Conservation (phyloP, 2,113 vertebrate species). For the Mola mola region DNA sequence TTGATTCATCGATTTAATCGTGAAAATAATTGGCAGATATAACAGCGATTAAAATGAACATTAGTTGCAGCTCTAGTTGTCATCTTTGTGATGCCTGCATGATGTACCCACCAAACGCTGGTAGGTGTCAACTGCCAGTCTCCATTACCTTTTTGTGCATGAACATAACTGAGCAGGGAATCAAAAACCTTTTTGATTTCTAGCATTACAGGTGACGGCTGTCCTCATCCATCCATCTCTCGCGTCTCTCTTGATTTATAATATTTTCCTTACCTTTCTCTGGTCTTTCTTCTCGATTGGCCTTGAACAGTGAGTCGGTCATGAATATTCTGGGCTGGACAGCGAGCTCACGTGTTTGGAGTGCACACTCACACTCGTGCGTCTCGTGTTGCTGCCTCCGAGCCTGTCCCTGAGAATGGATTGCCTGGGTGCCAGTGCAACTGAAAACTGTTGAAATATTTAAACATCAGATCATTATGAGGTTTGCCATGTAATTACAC, state of each 20-base stretch:
- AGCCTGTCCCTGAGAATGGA: slow-evolving; percentile 56
- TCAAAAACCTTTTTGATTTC: slow-evolving; percentile 3
- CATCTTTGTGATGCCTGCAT: background rate
- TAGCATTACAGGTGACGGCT: background rate
- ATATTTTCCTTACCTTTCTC: slow-evolving; percentile 15
- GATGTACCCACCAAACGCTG: background rate
- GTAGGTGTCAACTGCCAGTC: background rate
- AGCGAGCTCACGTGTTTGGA: slow-evolving; percentile 63
- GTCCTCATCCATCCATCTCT: slow-evolving; percentile 11
- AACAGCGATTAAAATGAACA: too few relatives aligned
- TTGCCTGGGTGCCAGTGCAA: slow-evolving; percentile 41
- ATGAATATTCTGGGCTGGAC: slow-evolving; percentile 60
- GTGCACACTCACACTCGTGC: slow-evolving; percentile 23
- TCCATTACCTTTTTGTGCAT: background rate
- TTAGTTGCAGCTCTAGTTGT: too few relatives aligned
- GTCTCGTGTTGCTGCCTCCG: slow-evolving; percentile 49
- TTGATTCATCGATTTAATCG: too few relatives aligned
- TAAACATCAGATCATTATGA: slow-evolving; percentile 70
- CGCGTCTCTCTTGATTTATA: slow-evolving; percentile 25
- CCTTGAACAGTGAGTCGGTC: slow-evolving; percentile 44
- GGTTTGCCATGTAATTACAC: slow-evolving; percentile 66
- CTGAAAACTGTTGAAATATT: slow-evolving; percentile 78
- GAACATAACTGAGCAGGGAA: background rate
- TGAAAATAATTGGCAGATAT: too few relatives aligned
- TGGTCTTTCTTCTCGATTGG: slow-evolving; percentile 19